Evolutionary conservation across 2,888 invertebrate genomes (phyloP), one percentile per base, ranked within the genome.

Genomic region (Lydus trimaculatus): DNA sequence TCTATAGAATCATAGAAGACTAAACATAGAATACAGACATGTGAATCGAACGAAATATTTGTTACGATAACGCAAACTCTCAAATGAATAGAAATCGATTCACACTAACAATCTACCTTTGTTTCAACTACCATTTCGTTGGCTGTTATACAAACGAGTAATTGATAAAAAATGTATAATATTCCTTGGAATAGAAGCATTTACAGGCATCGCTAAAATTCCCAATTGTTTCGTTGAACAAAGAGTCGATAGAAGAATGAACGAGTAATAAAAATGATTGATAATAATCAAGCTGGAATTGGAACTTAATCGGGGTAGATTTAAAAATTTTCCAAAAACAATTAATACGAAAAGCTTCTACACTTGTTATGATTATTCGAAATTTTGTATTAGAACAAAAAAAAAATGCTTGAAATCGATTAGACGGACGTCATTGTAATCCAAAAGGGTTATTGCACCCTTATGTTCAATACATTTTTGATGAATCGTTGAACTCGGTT

Each of bases 351-450:
- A 17, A 17, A 17, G n/a, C 5, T 43, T 17, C 43, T n/a, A 33
- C n/a, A n/a, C n/a, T 43, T 43, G 43, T 43, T n/a, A 43, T n/a
- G 43, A 6, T 7, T n/a, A n/a, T 43, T 6, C n/a, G n/a, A n/a
- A 43, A n/a, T 43, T 43, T 6, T 2, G 0, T 13, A n/a, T 13
- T 17, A 17, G 17, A 43, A 43, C 11, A n/a, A n/a, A n/a, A n/a
- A n/a, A n/a, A n/a, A n/a, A n/a, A n/a, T 43, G 43, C n/a, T 43
- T 43, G 17, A 43, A 43, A 43, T 43, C 43, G 43, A 43, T 43
- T 43, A 43, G 17, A 6, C 8, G 43, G 17, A 6, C 8, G 43
- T 43, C 17, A 43, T n/a, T 43, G 17, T 48, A 39, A n/a, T 39
- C n/a, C 15, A 6, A n/a, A 39, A 39, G n/a, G n/a, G 17, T n/a